These are phyloP conservation scores for Paraplagusia blochii DNA, from an alignment of 2,113 vertebrate genomes.

Conservation along the genomic window DNA sequence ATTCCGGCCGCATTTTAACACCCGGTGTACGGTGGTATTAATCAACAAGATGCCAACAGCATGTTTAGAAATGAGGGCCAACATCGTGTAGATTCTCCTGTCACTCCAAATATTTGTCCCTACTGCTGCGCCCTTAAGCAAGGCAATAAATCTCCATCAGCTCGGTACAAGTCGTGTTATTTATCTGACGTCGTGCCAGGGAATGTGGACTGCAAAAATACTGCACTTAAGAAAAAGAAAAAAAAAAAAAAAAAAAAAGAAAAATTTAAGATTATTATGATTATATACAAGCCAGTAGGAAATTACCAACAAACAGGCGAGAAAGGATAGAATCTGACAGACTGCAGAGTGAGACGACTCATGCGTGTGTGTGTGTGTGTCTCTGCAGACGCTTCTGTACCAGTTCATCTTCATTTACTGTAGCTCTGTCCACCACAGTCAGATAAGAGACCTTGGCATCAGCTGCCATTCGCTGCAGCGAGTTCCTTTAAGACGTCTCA, in stretches of 20 bases:
- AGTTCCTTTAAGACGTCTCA: neutral
- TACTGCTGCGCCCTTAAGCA: conserved; percentile 35
- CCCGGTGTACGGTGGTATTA: conserved; percentile 18
- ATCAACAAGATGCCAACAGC: conserved; percentile 35
- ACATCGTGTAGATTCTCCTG: conserved; percentile 11
- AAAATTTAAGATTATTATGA: neutral
- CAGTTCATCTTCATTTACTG: neutral
- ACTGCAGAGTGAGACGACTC: neutral
- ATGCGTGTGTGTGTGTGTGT: neutral
- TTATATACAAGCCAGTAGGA: no score
- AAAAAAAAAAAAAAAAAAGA: neutral
- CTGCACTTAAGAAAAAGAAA: conserved; percentile 1
- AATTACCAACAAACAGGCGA: neutral
- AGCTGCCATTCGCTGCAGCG: conserved; percentile 6
- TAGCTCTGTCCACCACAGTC: conserved; percentile 8
- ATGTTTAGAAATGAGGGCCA: conserved; percentile 20
- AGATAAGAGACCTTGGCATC: conserved; percentile 6
- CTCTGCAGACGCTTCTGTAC: no score
- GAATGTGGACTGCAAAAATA: conserved; percentile 21
- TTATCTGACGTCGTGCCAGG: conserved; percentile 34
- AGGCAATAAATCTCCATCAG: conserved; percentile 26
- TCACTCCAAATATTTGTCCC: conserved; percentile 22
- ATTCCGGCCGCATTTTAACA: no score
- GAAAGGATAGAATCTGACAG: neutral
- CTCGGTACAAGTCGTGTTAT: conserved; percentile 25